Conservation (phyloP, 1,140 invertebrate species). For the Gryon sp. region DNA sequence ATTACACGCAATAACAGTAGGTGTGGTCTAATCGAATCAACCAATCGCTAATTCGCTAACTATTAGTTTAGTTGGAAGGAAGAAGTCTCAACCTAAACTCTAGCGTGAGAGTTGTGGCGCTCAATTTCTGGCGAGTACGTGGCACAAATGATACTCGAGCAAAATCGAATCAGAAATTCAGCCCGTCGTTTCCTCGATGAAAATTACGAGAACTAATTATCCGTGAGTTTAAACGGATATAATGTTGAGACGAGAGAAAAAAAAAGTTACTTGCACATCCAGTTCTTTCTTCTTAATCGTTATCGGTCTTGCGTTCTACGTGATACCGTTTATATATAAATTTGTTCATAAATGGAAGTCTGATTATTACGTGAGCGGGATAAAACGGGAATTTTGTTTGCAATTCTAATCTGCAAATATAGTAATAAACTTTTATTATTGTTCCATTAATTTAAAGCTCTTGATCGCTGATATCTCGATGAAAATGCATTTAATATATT, state of each 20-base stretch:
- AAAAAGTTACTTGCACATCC: neutral
- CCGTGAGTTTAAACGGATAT: slow-evolving; percentile 24
- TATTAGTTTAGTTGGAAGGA: slow-evolving; percentile 2
- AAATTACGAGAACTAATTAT: slow-evolving; percentile 46
- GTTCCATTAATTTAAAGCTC: slow-evolving; percentile 15
- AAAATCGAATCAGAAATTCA: slow-evolving; percentile 40
- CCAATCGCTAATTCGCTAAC: slow-evolving; percentile 6
- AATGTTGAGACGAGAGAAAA: slow-evolving; percentile 7
- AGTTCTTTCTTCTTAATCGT: slow-evolving; percentile 19
- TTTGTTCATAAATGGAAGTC: slow-evolving; percentile 21
- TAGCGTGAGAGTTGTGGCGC: no score
- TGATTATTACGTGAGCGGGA: slow-evolving; percentile 31
- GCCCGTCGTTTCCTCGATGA: slow-evolving; percentile 17
- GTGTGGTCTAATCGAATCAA: no score
- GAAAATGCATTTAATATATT: slow-evolving; percentile 23
- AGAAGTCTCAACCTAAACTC: no score
- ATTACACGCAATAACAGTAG: no score
- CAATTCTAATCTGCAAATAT: slow-evolving; percentile 35
- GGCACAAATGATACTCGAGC: slow-evolving; percentile 5
- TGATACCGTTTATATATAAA: slow-evolving; percentile 22
- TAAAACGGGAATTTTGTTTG: slow-evolving; percentile 3
- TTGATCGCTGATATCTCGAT: neutral
- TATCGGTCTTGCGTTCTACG: slow-evolving; percentile 5
- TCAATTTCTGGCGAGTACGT: neutral
- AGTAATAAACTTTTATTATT: slow-evolving; percentile 22